These are phyloP conservation scores for Astyanax mexicanus DNA, from an alignment of 2,797 vertebrate species.

Conservation along the genomic window DNA sequence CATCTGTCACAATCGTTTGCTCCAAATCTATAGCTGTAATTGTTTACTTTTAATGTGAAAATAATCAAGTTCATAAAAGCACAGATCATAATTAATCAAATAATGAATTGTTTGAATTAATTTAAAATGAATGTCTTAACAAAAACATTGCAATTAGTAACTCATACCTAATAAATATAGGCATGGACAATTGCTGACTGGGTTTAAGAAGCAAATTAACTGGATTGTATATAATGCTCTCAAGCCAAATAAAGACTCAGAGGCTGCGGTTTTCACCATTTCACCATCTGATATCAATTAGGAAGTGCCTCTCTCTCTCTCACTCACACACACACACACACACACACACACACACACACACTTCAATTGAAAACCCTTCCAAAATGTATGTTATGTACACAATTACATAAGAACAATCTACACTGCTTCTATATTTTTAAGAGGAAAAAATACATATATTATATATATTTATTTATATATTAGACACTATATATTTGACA, in stretches of 20 bases:
- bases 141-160: background rate
- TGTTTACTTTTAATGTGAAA: background rate
- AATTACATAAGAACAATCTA: background rate
- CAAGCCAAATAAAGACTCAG: no score
- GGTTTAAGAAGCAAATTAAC: background rate
- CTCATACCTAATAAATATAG: background rate
- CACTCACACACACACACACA: background rate
- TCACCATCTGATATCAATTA: background rate
- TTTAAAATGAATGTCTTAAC: background rate
- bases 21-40: background rate
- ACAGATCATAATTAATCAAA: background rate
- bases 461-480: no score
- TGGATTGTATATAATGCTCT: background rate
- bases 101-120: background rate
- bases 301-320: no score
- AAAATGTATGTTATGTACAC: slow-evolving; percentile 2
- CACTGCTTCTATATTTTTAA: no score
- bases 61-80: background rate
- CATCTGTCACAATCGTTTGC: background rate
- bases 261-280: background rate
- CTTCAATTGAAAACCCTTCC: background rate
- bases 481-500: no score
- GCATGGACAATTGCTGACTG: background rate
- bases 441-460: no score
- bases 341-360: background rate